phyloP scores from a whole-genome alignment of 2,797 vertebrate species.

The Anableps anableps region DNA sequence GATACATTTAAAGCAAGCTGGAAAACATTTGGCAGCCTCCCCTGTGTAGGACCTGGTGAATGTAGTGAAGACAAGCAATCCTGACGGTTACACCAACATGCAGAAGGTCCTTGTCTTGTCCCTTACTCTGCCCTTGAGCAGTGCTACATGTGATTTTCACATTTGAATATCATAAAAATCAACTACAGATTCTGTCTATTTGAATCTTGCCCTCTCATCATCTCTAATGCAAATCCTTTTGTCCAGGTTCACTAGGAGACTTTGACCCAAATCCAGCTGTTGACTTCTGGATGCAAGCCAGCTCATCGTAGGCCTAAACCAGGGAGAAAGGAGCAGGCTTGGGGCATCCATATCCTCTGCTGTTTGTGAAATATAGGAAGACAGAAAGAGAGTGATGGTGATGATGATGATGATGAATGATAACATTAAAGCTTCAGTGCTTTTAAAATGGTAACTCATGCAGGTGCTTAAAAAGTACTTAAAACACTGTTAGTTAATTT shows the following conservation, averaged over 20 bases:
- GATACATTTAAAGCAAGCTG: neutral
- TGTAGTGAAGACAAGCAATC: neutral
- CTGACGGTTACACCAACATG: neutral
- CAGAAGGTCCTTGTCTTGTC: neutral
- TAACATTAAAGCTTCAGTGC: neutral
- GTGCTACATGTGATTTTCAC: neutral
- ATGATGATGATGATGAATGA: neutral
- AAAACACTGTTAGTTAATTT: neutral
- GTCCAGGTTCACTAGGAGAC: neutral
- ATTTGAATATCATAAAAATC: neutral
- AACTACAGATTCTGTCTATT: neutral
- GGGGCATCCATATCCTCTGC: neutral
- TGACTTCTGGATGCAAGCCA: neutral
- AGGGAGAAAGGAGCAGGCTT: neutral
- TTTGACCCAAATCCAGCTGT: neutral
- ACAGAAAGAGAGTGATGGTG: neutral
- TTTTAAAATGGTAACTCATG: neutral
- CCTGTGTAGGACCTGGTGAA: neutral
- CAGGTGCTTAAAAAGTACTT: neutral
- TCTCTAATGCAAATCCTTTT: neutral
- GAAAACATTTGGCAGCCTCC: neutral
- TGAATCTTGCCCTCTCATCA: neutral
- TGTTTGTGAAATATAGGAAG: neutral
- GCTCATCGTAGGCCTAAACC: neutral
- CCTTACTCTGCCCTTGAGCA: neutral